Base-by-base conservation (phyloP, 2,888 invertebrate genomes). In the Rhamnusium bicolor region DNA sequence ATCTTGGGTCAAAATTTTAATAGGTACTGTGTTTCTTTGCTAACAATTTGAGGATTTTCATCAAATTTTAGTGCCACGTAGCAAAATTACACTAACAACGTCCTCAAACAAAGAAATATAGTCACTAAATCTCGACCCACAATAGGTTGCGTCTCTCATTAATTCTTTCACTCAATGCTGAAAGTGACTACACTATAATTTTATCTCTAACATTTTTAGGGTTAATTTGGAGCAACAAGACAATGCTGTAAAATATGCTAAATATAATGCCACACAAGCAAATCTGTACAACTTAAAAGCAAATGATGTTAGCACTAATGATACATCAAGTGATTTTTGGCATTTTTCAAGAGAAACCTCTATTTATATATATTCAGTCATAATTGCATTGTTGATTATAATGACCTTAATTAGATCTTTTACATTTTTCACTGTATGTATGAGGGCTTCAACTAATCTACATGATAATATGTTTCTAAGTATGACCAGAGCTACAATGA, bases 401-500 rank as follows among this genome's bases (percentile, higher is more conserved):
- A 66, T 89, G 4, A 89, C 90, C 0, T 76, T 90, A n/a, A 51
- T 87, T 0, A 85, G 90, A 67, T 89, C 90, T 0, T 86, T 87
- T 63, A 78, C 88, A 0, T 92, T 92, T 84, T 93, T 92, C 81
- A 80, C 85, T 24, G 82, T 90, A 27, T 91, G 90, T 79, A 89
- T 91, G 85, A 86, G 85, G 27, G 89, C 92, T 0, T 91, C 92
- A 0, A 87, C 88, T 53, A 87, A 83, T 61, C 87, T 93, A 0
- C 93, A 93, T 82, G 88, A 90, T 75, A 85, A 81, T 29, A 92
- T 86, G 86, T 86, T 86, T 71, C 74, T 67, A 19, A 89, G 91
- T 73, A 89, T 94, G 1, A 90, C 92, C 19, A 86, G 90, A 49
- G 90, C 92, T 0, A 91, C 92, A 0, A 91, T 93, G 88, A 85